Base-by-base conservation (phyloP, 2,888 invertebrate species). In the Plagiodera versicolora region DNA sequence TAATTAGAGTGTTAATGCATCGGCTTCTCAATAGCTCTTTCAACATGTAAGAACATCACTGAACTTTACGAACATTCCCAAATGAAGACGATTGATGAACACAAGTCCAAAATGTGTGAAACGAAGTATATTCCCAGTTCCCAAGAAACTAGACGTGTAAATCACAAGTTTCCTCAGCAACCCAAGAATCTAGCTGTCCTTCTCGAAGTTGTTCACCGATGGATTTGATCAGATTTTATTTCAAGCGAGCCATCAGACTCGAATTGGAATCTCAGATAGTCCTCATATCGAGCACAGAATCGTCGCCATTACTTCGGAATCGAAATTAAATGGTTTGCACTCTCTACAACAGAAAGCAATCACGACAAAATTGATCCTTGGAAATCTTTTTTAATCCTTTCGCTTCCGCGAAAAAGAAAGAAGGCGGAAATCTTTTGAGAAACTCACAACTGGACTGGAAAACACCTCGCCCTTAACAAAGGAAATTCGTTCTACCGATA, bases 311-410 rank as follows among this genome's bases (percentile, higher is more conserved):
- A 52, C 39, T 44, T 56, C 44, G 56, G 35, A 52, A 49, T 48
- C 18, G 14, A 17, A 30, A 52, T 56, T 24, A 32, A 52, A 56
- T 56, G 35, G 17, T 60, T 18, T 28, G 48, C 52, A 48, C 47
- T 48, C n/a, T n/a, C 30, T 60, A 56, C 56, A 60, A 52, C 52
- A 51, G 52, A 60, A 56, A 60, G 55, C 60, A 60, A 60, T 60
- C 56, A 60, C 35, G 24, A 56, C 52, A 47, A 56, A 60, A 60
- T 53, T 60, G 39, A 60, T 46, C 56, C 39, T 56, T 16, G 60
- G 30, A 56, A 60, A 60, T 52, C 60, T 56, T 56, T 60, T 50
- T 56, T 56, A 60, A 60, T 60, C 60, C 53, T 39, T 53, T 24
- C 20, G 20, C 53, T 39, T 30, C 20, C 17, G 44, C 18, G 35